Base-by-base conservation (phyloP, 2,888 invertebrate species). In the Drosophila prostipennis region DNA sequence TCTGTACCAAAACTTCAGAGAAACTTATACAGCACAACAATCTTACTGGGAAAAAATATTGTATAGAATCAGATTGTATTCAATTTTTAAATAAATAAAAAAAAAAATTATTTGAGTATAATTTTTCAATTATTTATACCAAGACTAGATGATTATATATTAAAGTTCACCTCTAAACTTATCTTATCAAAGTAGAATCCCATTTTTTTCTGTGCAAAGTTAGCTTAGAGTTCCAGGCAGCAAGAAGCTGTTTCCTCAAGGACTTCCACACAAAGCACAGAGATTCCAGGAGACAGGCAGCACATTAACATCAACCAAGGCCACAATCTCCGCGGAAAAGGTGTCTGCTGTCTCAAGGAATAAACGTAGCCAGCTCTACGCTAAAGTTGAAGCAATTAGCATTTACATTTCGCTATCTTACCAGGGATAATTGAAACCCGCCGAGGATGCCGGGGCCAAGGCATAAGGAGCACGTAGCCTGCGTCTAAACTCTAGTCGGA, bases 331-430 rank as follows among this genome's bases (percentile, higher is more conserved):
- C 53, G 57, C 56, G 63, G 80, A 88, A 86, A 85, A 85, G 85
- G 85, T 85, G 89, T 89, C 89, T 52, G 51, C 87, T 85, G 90
- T 87, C 87, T 80, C 72, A 77, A 77, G 72, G 81, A 61, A 69
- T 59, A 49, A 60, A 72, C 53, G 53, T 26, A 34, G 34, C 53
- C 26, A 49, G 32, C 34, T 34, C 34, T 37, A 8, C n/a, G 3
- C 36, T 5, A 40, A 68, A 71, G 72, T 73, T 54, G 65, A 72
- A 64, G 61, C 84, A 88, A 85, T 87, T 87, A 80, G 70, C 85
- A 82, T 82, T 87, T 82, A 79, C 85, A 85, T 77, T 84, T 87
- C 67, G 60, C 80, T 83, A 80, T 80, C 73, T 84, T 55, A 14
- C 58, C 49, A 43, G 52, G 54, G 69, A 71, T 78, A 86, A 84